Evolutionary conservation across 2,888 invertebrate species (phyloP).

Genomic region (Drosophila melanosoma): DNA sequence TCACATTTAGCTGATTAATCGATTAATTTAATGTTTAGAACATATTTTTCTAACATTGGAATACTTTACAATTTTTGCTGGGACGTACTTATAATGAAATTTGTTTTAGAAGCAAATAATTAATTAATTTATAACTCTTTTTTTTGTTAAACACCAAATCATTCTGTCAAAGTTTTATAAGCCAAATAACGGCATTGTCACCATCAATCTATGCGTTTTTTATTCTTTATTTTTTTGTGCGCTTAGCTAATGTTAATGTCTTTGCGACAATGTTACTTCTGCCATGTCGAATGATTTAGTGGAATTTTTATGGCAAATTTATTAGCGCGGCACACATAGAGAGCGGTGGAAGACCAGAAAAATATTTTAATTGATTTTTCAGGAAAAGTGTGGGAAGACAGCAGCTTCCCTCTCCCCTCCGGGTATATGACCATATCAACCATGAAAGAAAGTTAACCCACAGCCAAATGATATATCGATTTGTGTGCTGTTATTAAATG

Average conservation of each 20-base stretch:
- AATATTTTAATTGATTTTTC: conserved; percentile 79
- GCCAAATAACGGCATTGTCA: conserved; percentile 40
- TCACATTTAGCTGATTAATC: conserved; percentile 81
- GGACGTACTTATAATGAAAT: background rate
- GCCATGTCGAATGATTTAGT: conserved; percentile 71
- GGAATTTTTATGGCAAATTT: conserved; percentile 79
- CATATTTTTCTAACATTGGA: conserved; percentile 11
- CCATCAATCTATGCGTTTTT: conserved; percentile 42
- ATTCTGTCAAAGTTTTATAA: conserved; percentile 6
- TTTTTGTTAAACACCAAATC: conserved; percentile 10
- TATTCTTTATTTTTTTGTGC: conserved; percentile 26
- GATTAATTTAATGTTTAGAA: conserved; percentile 58
- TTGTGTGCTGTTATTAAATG: conserved; percentile 80
- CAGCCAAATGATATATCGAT: conserved; percentile 76
- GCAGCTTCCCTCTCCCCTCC: conserved; percentile 7
- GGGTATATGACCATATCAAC: background rate
- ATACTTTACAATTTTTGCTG: conserved; percentile 2
- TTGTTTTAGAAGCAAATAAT: background rate
- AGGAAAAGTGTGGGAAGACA: conserved; percentile 74
- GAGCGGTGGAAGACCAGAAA: conserved; percentile 47
- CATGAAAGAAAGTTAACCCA: conserved; percentile 72
- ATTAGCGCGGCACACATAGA: conserved; percentile 53
- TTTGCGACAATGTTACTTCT: conserved; percentile 61
- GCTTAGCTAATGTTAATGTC: conserved; percentile 69
- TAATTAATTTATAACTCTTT: background rate